These are phyloP conservation scores for Galeopsomyia nigrocyanea DNA, from an alignment of 2,888 invertebrate species.

Conservation along the genomic window DNA sequence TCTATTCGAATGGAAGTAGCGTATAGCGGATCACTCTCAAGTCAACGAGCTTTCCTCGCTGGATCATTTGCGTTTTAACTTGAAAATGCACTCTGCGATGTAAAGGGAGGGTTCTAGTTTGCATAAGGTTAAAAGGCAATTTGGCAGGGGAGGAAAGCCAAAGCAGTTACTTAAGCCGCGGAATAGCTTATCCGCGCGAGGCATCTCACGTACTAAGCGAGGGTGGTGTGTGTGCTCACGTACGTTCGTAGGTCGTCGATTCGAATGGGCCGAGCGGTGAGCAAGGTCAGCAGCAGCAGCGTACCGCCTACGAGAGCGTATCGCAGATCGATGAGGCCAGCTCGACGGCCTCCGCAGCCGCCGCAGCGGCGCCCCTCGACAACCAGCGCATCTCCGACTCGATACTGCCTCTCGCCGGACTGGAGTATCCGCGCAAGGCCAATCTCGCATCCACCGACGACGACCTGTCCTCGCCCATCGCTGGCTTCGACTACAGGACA, in stretches of 20 bases:
- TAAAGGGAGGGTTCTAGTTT: constrained; percentile 1
- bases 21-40: no score
- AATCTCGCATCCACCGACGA: constrained; percentile 17
- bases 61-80: no score
- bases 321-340: constrained; percentile 23
- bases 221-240: not conserved
- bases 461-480: constrained; percentile 54
- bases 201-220: constrained; percentile 23
- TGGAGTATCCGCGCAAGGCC: constrained; percentile 23
- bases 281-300: constrained; percentile 33
- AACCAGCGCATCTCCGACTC: constrained; percentile 25
- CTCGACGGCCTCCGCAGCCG: constrained; percentile 1
- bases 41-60: no score
- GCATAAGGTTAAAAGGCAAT: not conserved
- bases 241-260: constrained; percentile 42
- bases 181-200: constrained; percentile 1
- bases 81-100: no score
- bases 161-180: not conserved
- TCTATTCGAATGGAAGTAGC: not conserved
- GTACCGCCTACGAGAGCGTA: constrained; percentile 26
- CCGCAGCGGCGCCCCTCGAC: constrained; percentile 5
- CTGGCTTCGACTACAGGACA: constrained; percentile 62
- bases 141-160: not conserved
- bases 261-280: constrained; percentile 23
- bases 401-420: constrained; percentile 18